Base-by-base conservation (phyloP, 2,113 vertebrate genomes). In the Callochromis pleurospilus region DNA sequence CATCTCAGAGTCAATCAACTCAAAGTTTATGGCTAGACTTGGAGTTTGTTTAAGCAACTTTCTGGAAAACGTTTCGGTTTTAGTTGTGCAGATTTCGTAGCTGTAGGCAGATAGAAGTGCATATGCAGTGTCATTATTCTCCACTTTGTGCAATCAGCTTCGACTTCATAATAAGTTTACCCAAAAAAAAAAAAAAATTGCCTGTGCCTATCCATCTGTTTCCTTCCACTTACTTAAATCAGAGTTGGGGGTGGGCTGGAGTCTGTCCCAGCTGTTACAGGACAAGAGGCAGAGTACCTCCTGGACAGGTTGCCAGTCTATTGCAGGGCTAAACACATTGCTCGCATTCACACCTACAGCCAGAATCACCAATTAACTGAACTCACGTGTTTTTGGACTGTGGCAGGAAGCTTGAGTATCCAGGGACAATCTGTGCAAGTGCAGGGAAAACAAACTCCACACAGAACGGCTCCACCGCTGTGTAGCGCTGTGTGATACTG, bases 341-440 rank as follows among this genome's bases (percentile, higher is more conserved):
- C 33, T 65, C 1, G 21, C n/a, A 24, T 70, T 42, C 36, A 24
- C n/a, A 9, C 65, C 7, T 42, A 70, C 12, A 42, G n/a, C n/a
- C 17, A 68, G 33, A 68, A 38, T 68, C 38, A 70, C 65, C 5
- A 24, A 6, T 70, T 42, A 42, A 42, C 65, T 2, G 13, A 70
- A 42, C 7, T 3, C 38, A 14, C 1, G 2, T 24, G 12, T 15
- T 14, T 70, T 70, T 70, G 36, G 36, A 42, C 65, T 14, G 3
- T 70, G 0, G 65, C 36, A 42, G 65, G 38, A 70, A 68, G 11
- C 33, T 12, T 12, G 19, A 21, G 62, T 68, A 40, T 38, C 19
- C 17, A 21, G 11, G 3, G 19, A 1, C 0, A 14, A 40, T 38
- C 62, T 38, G 0, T 0, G 1, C 36, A 24, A 70, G 65, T 1